Evolutionary conservation across 2,888 invertebrate species (phyloP).

Genomic region (Sarcophaga carnaria): DNA sequence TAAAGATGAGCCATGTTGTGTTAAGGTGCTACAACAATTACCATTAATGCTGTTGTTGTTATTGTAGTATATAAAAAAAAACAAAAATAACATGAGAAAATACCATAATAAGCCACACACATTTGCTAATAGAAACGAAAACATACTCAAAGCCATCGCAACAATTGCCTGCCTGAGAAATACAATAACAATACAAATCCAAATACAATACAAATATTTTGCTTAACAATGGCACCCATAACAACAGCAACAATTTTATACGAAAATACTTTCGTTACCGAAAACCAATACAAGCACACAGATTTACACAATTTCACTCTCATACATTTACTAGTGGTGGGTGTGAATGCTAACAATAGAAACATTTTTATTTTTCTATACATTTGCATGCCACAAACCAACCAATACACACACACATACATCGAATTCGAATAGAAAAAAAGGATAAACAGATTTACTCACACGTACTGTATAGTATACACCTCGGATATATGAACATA

Average conservation of each 20-base stretch:
- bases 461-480: neutral
- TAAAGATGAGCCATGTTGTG: too few species aligned
- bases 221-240: slow-evolving; percentile 1
- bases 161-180: slow-evolving; percentile 7
- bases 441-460: neutral
- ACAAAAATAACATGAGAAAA: too few species aligned
- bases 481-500: neutral
- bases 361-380: too few species aligned
- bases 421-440: neutral
- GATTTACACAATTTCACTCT: neutral
- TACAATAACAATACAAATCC: neutral
- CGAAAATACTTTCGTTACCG: slow-evolving; percentile 7
- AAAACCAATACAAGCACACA: neutral
- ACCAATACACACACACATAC: neutral
- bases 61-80: too few species aligned
- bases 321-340: neutral
- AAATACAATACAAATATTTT: neutral
- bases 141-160: slow-evolving; percentile 5
- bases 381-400: neutral
- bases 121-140: too few species aligned
- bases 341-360: neutral
- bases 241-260: neutral
- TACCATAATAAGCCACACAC: too few species aligned
- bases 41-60: too few species aligned
- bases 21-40: too few species aligned